Evolutionary conservation across 2,888 invertebrate species (phyloP), one percentile per base, ranked within the genome.

Genomic region (Drosophila multiciliata): DNA sequence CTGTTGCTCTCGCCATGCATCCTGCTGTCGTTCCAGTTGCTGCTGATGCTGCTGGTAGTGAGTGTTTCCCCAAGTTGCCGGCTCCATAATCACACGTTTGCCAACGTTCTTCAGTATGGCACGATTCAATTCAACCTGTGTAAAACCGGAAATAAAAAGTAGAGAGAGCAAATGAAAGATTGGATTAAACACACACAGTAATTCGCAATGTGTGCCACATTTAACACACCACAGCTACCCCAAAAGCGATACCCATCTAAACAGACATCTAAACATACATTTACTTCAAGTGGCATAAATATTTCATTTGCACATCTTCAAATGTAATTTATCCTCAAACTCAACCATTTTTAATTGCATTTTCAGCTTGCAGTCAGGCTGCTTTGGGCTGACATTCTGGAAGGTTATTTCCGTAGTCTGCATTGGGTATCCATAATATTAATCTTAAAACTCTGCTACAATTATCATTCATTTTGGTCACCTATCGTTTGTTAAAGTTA

Each of bases 41-140:
- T 72, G 73, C 32, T 80, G 80, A 78, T 80, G 68, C 53, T 82
- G 80, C 54, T 79, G 69, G 60, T 72, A 66, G 35, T 77, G 75
- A 58, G 70, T 85, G 69, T 59, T 72, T 60, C 71, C 66, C 78
- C 82, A 75, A 64, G 76, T 29, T 49, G 48, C 23, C 15, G 65
- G 61, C 15, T 73, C 76, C 32, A 74, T 57, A 35, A 79, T 63
- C 59, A 85, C 83, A 92, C 97, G 95, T 93, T 97, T 97, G 84
- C 97, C 97, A 79, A 97, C 95, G 78, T 95, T 95, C 91, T 96
- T 95, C 87, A 97, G 93, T 91, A 96, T 95, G 78, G 96, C 95
- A 67, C 97, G 94, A 94, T 97, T 97, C 83, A 95, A 95, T 88
- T 95, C 95, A 67, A 95, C 95, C 93, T 95, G 79, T 63, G 59